Percentiles rank a stretch among this genome's conserved stretches.
phyloP scores from a whole-genome alignment of 2,113 vertebrate species.

The Microtus oregoni region DNA sequence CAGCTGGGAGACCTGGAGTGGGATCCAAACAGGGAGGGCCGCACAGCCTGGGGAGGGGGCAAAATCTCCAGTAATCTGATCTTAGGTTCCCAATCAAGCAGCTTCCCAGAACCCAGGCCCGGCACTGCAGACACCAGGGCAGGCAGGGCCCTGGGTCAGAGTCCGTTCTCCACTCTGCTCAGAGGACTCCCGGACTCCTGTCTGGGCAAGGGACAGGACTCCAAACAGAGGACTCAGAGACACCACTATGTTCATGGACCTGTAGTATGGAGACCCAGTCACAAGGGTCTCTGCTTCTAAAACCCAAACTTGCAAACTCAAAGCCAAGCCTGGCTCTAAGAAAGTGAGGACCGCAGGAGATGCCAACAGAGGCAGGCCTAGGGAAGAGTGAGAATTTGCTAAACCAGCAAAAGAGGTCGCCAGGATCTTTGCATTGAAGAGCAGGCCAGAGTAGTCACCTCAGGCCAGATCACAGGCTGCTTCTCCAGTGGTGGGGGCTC shows the following conservation, averaged over 20 bases:
- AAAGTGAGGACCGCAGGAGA: slow-evolving; percentile 81
- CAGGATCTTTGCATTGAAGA: slow-evolving; percentile 70
- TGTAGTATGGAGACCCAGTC: background rate
- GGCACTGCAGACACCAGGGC: background rate
- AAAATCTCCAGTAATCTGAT: background rate
- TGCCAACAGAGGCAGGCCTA: slow-evolving; percentile 81
- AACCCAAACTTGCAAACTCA: background rate
- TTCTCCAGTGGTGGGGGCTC: background rate
- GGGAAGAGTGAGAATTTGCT: slow-evolving; percentile 80
- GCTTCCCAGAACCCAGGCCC: background rate
- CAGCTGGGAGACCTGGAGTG: accelerated
- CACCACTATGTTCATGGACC: accelerated
- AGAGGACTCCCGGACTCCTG: background rate
- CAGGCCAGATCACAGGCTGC: background rate
- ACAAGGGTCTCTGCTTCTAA: background rate
- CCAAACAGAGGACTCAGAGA: background rate
- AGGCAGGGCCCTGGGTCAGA: background rate
- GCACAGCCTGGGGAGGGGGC: background rate
- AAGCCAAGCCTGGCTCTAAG: slow-evolving; percentile 66
- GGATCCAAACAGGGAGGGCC: background rate
- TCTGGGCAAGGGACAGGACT: background rate
- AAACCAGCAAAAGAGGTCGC: slow-evolving; percentile 82
- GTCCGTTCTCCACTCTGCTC: background rate
- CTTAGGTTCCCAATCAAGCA: background rate
- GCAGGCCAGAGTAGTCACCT: background rate